Percentiles rank a stretch among this genome's conserved stretches.
These are phyloP conservation scores for Elaeidobius kamerunicus DNA, from an alignment of 2,888 invertebrate genomes.

Conservation along the genomic window DNA sequence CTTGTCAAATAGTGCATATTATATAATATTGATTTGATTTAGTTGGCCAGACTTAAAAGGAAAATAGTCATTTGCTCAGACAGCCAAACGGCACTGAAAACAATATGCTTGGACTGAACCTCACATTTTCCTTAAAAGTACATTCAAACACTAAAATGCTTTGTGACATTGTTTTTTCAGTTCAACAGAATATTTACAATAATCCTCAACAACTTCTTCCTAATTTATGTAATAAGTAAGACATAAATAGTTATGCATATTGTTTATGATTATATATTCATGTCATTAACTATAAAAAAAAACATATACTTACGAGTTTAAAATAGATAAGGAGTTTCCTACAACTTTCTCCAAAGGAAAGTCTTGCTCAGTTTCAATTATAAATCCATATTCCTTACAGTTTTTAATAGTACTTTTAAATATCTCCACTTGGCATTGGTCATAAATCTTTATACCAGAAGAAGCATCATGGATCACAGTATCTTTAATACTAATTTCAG, in stretches of 20 bases:
- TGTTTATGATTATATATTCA: neutral
- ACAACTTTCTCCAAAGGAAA: slow-evolving; percentile 22
- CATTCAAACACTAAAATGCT: too few relatives aligned
- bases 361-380: slow-evolving; percentile 50
- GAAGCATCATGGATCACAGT: slow-evolving; percentile 43
- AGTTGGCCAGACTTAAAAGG: too few relatives aligned
- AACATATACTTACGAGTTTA: slow-evolving; percentile 42
- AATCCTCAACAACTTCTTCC: neutral
- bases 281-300: too few relatives aligned
- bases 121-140: too few relatives aligned
- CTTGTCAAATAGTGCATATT: too few relatives aligned
- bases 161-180: too few relatives aligned
- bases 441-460: slow-evolving; percentile 49
- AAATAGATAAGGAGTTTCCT: slow-evolving; percentile 36
- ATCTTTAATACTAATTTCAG: slow-evolving; percentile 46
- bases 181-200: too few relatives aligned
- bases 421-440: slow-evolving; percentile 47
- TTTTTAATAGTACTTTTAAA: slow-evolving; percentile 47
- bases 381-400: slow-evolving; percentile 53
- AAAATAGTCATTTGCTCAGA: too few relatives aligned
- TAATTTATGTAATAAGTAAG: neutral
- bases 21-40: too few relatives aligned
- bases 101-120: too few relatives aligned
- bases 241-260: neutral
- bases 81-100: too few relatives aligned